Evolutionary conservation across 1,140 invertebrate species (phyloP), one percentile per base, ranked within the genome.

Genomic region (Sinella curviseta): DNA sequence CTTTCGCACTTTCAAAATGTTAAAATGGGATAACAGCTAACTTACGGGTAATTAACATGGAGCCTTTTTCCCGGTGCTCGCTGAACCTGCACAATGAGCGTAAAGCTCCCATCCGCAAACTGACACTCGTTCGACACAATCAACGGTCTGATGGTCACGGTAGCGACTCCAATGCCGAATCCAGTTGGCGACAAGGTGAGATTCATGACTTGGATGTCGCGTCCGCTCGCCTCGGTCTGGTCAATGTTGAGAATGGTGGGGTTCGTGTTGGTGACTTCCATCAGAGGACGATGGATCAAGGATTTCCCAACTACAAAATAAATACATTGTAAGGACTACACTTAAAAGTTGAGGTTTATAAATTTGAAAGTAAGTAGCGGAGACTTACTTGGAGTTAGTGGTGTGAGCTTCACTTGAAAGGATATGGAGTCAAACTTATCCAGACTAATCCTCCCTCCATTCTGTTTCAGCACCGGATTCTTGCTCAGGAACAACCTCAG

Each of bases 21-120:
- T n/a, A n/a, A n/a, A n/a, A 67, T 74, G 12, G 4, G 31, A 30
- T 14, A 33, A 16, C 8, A 8, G 4, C 24, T 12, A 4, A 74
- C 70, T 36, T 24, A 74, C 70, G 74, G 74, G 28, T 48, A 75
- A 30, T 75, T 75, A 24, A 75, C 74, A 36, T 54, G 39, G 39
- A 75, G 74, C 28, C 74, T 2, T 2, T 35, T 2, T 20, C 74
- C 74, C 26, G 14, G 8, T 75, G 17, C 74, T n/a, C 39, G 3
- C 8, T 48, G 35, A 3, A 75, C 74, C 24, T 75, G 74, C 17
- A 75, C 74, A 48, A 54, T 75, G 16, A 48, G 4, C 1, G 74
- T 75, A 24, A 75, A 54, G 4, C 65, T 33, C 12, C 39, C 74
- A 14, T 75, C 39, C 8, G 36, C 8, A 28, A 36, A 36, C 1